Conservation (phyloP, 2,797 vertebrate genomes). For the Hafferia zeledoni region DNA sequence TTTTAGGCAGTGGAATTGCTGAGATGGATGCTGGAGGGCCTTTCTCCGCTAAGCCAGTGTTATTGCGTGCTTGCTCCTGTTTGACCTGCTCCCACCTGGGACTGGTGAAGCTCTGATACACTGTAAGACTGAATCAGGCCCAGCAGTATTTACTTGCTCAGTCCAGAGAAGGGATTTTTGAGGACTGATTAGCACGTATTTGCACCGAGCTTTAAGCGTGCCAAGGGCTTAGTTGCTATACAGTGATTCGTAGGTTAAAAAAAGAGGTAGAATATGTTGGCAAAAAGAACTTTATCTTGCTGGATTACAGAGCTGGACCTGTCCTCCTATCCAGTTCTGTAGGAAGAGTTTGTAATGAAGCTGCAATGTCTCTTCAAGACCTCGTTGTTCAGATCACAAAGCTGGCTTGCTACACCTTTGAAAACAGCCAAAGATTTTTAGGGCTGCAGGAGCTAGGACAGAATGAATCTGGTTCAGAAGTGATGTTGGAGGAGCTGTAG, state of each 20-base stretch:
- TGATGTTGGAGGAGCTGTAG: not conserved
- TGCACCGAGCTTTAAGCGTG: constrained; percentile 22
- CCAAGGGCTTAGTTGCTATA: not conserved
- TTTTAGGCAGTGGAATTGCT: not conserved
- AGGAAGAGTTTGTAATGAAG: not conserved
- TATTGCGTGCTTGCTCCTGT: not conserved
- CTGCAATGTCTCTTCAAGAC: not conserved
- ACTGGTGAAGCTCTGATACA: not conserved
- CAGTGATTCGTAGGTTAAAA: not conserved
- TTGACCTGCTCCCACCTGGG: not conserved
- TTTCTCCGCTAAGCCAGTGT: not conserved
- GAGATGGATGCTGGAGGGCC: not conserved
- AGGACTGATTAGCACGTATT: constrained; percentile 53
- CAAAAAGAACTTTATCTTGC: not conserved
- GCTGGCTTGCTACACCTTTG: not conserved
- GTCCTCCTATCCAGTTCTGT: not conserved
- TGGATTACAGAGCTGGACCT: not conserved
- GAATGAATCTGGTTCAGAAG: not conserved
- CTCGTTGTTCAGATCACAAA: not conserved
- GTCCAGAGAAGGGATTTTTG: constrained; percentile 3
- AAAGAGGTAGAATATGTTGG: not conserved
- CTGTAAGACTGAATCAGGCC: not conserved
- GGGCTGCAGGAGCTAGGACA: not conserved
- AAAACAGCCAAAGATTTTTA: not conserved
- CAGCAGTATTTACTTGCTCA: not conserved